Evolutionary conservation across 2,113 vertebrate genomes (phyloP).

Genomic region (Triplophysa siluroides): DNA sequence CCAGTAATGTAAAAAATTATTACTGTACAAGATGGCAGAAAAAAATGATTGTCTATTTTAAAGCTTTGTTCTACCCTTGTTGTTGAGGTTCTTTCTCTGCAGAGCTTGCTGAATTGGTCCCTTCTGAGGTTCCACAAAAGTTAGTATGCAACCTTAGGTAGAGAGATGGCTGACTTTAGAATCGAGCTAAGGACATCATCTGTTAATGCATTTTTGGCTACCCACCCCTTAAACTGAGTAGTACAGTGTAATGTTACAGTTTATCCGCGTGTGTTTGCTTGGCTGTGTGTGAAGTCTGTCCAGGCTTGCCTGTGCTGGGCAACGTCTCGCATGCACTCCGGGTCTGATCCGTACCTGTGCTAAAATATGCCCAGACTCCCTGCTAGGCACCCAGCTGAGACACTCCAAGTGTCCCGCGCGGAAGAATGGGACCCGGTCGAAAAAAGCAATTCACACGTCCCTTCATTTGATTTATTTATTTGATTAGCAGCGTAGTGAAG

Average conservation of each 20-base stretch:
- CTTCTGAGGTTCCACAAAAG: too few species aligned
- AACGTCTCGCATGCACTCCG: slow-evolving; percentile 31
- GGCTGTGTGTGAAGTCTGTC: slow-evolving; percentile 44
- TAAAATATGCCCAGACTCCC: slow-evolving; percentile 66
- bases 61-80: too few species aligned
- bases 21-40: too few species aligned
- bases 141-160: neutral
- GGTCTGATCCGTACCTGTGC: slow-evolving; percentile 47
- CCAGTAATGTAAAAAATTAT: too few species aligned
- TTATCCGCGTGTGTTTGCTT: neutral
- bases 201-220: neutral
- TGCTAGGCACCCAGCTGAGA: slow-evolving; percentile 80
- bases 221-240: neutral
- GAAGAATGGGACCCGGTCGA: slow-evolving; percentile 53
- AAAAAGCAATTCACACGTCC: slow-evolving; percentile 90
- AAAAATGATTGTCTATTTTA: too few species aligned
- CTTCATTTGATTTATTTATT: slow-evolving; percentile 75
- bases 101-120: too few species aligned
- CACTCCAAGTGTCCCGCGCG: slow-evolving; percentile 70
- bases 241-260: too few species aligned
- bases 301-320: slow-evolving; percentile 49
- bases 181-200: neutral
- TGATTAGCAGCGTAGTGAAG: slow-evolving; percentile 80
- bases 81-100: too few species aligned
- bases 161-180: neutral